Percentiles rank a stretch among this genome's conserved stretches.
Conservation (phyloP, 2,113 vertebrate species). For the Meles meles region DNA sequence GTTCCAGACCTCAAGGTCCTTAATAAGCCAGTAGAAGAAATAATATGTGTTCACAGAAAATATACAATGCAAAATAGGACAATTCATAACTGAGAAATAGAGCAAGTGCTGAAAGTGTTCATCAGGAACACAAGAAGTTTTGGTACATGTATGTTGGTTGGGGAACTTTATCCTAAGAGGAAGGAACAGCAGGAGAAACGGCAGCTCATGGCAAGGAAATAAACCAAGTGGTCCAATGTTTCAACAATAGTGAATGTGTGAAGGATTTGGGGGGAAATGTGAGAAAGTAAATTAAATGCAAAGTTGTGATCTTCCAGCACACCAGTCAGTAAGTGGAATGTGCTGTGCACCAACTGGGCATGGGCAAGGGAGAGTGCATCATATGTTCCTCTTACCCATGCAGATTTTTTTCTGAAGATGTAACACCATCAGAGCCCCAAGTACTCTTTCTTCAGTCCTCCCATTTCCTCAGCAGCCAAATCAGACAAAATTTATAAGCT, state of each 20-base stretch:
- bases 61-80: background rate
- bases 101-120: background rate
- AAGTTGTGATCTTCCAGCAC: background rate
- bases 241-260: background rate
- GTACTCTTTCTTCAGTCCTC: background rate
- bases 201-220: background rate
- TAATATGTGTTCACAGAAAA: background rate
- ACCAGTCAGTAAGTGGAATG: background rate
- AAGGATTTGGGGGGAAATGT: background rate
- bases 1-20: background rate
- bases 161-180: background rate
- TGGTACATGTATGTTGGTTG: background rate
- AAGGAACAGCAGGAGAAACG: background rate
- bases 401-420: background rate
- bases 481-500: background rate
- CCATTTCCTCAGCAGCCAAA: background rate
- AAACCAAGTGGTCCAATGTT: background rate
- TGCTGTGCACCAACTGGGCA: background rate
- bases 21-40: background rate
- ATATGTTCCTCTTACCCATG: background rate
- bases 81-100: background rate
- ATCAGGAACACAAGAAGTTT: background rate
- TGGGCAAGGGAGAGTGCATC: fast-evolving
- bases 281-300: background rate
- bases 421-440: background rate